These are phyloP conservation scores for Acleris cristana DNA, from an alignment of 2,888 invertebrate species.

Conservation along the genomic window DNA sequence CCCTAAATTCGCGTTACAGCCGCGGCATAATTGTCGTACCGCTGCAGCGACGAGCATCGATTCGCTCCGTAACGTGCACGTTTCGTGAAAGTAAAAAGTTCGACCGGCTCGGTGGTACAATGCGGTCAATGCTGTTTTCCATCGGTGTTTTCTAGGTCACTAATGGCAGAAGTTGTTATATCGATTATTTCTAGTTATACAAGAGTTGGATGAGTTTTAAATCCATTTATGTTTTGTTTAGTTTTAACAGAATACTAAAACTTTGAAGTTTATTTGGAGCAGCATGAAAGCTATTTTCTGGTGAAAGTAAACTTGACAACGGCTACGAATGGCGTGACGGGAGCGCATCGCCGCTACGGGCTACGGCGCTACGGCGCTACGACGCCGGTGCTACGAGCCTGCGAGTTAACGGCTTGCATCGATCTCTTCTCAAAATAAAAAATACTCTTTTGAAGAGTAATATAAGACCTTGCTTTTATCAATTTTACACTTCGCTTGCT, in stretches of 20 bases:
- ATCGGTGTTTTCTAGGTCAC: conserved; percentile 71
- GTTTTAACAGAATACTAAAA: neutral
- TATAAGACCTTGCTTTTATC: no score
- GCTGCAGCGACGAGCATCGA: conserved; percentile 77
- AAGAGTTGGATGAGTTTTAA: conserved; percentile 5
- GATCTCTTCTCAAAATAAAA: neutral
- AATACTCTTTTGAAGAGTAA: neutral
- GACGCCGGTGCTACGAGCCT: conserved; percentile 41
- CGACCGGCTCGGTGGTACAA: conserved; percentile 69
- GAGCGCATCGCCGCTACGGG: conserved; percentile 43
- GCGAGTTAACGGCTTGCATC: conserved; percentile 29
- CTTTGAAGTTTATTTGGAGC: neutral
- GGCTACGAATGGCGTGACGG: conserved; percentile 26
- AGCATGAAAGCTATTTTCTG: conserved; percentile 27
- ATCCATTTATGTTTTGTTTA: neutral
- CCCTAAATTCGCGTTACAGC: conserved; percentile 77
- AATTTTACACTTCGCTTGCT: neutral
- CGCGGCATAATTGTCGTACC: conserved; percentile 76
- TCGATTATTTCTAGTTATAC: conserved; percentile 61
- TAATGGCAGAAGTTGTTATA: conserved; percentile 61
- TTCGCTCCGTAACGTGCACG: conserved; percentile 61
- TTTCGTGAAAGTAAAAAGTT: conserved; percentile 78
- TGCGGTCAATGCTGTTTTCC: conserved; percentile 69
- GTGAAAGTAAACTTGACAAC: conserved; percentile 19
- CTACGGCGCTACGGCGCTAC: conserved; percentile 50